Conservation (phyloP, 1,140 invertebrate species). For the Kradibia gibbosae region DNA sequence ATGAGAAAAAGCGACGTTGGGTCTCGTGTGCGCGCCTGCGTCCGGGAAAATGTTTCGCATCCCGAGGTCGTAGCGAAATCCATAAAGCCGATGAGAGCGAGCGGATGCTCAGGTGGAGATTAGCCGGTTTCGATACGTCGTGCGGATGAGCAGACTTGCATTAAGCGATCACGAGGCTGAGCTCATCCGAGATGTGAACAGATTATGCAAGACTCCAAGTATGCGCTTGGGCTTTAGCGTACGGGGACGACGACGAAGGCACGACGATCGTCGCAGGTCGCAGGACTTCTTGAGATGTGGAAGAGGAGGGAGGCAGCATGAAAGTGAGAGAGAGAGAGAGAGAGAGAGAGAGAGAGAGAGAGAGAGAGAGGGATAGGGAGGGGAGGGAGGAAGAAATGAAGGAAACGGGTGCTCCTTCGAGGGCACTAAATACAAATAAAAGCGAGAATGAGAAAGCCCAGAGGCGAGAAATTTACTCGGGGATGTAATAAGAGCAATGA, state of each 20-base stretch:
- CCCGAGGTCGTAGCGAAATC: neutral
- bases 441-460: neutral
- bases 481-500: neutral
- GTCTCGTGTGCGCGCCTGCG: neutral
- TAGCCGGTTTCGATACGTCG: constrained; percentile 3
- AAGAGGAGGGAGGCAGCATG: too few species aligned
- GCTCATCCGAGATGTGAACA: neutral
- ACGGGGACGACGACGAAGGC: too few species aligned
- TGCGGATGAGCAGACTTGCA: constrained; percentile 8
- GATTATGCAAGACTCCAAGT: neutral
- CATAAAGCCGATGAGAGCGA: neutral
- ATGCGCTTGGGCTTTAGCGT: too few species aligned
- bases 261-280: too few species aligned
- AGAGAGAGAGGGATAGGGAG: neutral
- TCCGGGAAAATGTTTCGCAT: neutral
- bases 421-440: neutral
- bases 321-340: too few species aligned
- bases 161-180: constrained; percentile 29
- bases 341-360: too few species aligned
- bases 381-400: constrained; percentile 8
- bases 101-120: constrained; percentile 2
- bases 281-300: too few species aligned
- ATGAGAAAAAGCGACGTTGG: neutral
- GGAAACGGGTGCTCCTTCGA: constrained; percentile 8
- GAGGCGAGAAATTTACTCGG: constrained; percentile 13